These are phyloP conservation scores for Triplophysa dalaica DNA, from an alignment of 2,113 vertebrate species.

Conservation along the genomic window DNA sequence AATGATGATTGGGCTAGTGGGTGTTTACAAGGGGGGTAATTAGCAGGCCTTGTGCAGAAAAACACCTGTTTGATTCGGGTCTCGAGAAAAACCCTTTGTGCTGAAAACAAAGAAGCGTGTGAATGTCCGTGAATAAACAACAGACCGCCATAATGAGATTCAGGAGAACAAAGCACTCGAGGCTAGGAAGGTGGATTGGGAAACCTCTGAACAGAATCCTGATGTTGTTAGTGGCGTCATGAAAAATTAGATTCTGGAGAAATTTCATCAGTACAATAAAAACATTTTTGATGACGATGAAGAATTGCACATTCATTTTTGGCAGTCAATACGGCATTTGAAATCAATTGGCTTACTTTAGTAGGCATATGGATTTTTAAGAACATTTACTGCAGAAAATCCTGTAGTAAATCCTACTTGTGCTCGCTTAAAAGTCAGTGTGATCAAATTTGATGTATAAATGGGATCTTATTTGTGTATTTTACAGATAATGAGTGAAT, in stretches of 20 bases:
- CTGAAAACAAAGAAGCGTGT: background rate
- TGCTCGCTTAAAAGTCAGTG: too few species aligned
- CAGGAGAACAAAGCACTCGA: constrained; percentile 10
- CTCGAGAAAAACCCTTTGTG: constrained; percentile 8
- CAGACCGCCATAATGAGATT: constrained; percentile 30
- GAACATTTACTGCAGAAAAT: too few species aligned
- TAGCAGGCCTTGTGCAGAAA: background rate
- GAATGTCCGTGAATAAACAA: constrained; percentile 31
- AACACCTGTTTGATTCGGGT: constrained; percentile 29
- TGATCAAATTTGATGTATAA: too few species aligned
- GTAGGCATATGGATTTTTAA: background rate
- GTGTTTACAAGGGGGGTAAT: constrained; percentile 23
- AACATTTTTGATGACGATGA: constrained; percentile 1
- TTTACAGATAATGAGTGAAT: too few species aligned
- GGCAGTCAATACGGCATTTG: background rate
- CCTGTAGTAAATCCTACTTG: too few species aligned
- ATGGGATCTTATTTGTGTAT: too few species aligned
- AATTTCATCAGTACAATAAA: background rate
- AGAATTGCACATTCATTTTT: background rate
- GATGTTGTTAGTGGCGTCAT: constrained; percentile 14
- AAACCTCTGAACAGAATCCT: constrained; percentile 40
- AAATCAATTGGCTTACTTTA: background rate
- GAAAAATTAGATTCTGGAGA: constrained; percentile 3
- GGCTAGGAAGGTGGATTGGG: constrained; percentile 4
- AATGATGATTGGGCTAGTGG: constrained; percentile 4